Base-by-base conservation (phyloP, 1,140 invertebrate species). In the Caenorhabditis tropicalis region DNA sequence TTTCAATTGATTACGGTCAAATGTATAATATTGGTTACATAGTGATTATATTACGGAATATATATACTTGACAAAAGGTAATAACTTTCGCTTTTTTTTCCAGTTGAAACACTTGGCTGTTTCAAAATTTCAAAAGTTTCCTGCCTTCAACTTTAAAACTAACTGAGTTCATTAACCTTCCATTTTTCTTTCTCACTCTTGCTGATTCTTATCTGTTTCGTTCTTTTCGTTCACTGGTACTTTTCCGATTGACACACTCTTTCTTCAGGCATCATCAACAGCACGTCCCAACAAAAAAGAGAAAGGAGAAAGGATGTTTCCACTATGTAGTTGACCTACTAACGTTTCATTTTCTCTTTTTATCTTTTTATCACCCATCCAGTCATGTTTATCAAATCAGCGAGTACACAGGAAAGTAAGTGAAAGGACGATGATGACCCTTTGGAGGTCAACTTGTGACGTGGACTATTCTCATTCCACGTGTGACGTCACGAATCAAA, bases 331-430 rank as follows among this genome's bases (percentile, higher is more conserved):
- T 43, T 74, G 65, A 74, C 65, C 65, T 74, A 74, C 65, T 46
- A 74, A 74, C 65, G 65, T 74, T 74, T 74, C 65, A 74, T 74
- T 74, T 74, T 74, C 65, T 65, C 58, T 36, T 65, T 60, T 65
- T 74, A 74, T 74, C 65, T 74, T 43, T 74, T 74, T 74, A 74
- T 74, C 65, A 74, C 65, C 36, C 65, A 33, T n/a, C 36, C 36
- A 74, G 65, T 15, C 65, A 46, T 74, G 65, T 46, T 74, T 74
- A 74, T 74, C 65, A 74, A 74, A 74, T 74, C 65, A 74, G 27
- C 36, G 1, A 74, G 65, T 74, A 31, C 65, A 36, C 4, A 56
- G 24, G 36, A 74, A 74, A 74, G 65, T 74, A 74, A 74, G 65
- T 74, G 65, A 74, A 74, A 74, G 65, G 65, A 74, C n/a, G 31